Percentiles rank a stretch among this genome's conserved stretches.
phyloP scores from a whole-genome alignment of 2,888 invertebrate genomes.

The Agrotis ipsilon region DNA sequence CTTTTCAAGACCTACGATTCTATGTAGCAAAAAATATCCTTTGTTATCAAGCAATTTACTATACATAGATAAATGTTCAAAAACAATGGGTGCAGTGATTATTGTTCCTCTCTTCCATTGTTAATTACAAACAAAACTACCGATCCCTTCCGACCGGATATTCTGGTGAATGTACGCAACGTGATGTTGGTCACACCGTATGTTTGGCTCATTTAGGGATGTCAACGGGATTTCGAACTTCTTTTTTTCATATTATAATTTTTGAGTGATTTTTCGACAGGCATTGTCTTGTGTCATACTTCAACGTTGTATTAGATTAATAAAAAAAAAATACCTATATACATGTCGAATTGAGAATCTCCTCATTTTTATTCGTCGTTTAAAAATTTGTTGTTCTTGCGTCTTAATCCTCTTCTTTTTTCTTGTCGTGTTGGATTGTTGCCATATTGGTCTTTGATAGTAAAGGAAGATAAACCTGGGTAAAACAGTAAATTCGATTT shows the following conservation, averaged over 20 bases:
- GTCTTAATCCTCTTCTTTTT: too few relatives aligned
- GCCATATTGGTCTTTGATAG: too few relatives aligned
- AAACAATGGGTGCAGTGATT: slow-evolving; percentile 35
- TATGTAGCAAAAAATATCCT: background rate
- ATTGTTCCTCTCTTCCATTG: slow-evolving; percentile 56
- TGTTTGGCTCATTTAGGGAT: slow-evolving; percentile 44
- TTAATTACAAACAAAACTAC: slow-evolving; percentile 65
- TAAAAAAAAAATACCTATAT: too few relatives aligned
- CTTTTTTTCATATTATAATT: too few relatives aligned
- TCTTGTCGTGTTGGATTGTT: too few relatives aligned
- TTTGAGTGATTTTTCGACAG: too few relatives aligned
- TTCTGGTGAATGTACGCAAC: slow-evolving; percentile 35
- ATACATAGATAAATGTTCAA: background rate
- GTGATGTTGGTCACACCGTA: slow-evolving; percentile 36
- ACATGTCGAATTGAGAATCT: too few relatives aligned
- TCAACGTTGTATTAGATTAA: too few relatives aligned
- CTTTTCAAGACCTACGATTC: background rate
- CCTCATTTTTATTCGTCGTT: too few relatives aligned
- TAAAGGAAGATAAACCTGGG: too few relatives aligned
- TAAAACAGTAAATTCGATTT: background rate
- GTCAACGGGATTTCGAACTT: background rate
- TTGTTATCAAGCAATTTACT: background rate
- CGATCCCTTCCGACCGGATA: slow-evolving; percentile 61
- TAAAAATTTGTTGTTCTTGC: too few relatives aligned
- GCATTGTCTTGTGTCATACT: too few relatives aligned